phyloP scores from a whole-genome alignment of 2,113 vertebrate genomes.

The Malurus elegans region DNA sequence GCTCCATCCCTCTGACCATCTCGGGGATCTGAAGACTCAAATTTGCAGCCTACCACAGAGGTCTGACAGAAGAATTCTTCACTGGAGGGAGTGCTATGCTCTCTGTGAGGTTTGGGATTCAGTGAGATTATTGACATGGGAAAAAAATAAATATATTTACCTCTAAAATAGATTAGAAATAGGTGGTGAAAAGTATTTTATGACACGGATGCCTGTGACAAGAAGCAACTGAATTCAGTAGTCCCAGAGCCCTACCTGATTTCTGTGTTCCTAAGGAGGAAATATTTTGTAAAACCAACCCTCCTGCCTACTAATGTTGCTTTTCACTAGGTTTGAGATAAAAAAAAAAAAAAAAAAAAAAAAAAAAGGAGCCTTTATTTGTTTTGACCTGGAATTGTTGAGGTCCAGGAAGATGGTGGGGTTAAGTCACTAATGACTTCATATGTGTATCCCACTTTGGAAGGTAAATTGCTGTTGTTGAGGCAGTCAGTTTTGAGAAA shows the following conservation, averaged over 20 bases:
- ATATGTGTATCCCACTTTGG: not conserved
- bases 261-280: not conserved
- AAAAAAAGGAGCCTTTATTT: not conserved
- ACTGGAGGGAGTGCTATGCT: accelerated
- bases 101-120: not conserved
- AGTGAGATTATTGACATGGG: not conserved
- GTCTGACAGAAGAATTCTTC: not conserved
- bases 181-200: not conserved
- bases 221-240: not conserved
- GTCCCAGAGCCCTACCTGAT: not conserved
- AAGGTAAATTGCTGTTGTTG: not conserved
- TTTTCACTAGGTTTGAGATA: not conserved
- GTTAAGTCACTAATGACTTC: not conserved
- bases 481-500: not conserved
- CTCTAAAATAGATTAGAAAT: not conserved
- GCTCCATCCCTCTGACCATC: not conserved
- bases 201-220: not conserved
- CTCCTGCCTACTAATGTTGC: no score
- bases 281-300: not conserved
- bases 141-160: not conserved
- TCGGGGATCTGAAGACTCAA: not conserved
- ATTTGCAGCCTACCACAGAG: not conserved
- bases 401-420: not conserved
- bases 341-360: not conserved
- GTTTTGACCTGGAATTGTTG: not conserved